phyloP scores from a whole-genome alignment of 1,140 invertebrate species.

The Drosophila arawakana region DNA sequence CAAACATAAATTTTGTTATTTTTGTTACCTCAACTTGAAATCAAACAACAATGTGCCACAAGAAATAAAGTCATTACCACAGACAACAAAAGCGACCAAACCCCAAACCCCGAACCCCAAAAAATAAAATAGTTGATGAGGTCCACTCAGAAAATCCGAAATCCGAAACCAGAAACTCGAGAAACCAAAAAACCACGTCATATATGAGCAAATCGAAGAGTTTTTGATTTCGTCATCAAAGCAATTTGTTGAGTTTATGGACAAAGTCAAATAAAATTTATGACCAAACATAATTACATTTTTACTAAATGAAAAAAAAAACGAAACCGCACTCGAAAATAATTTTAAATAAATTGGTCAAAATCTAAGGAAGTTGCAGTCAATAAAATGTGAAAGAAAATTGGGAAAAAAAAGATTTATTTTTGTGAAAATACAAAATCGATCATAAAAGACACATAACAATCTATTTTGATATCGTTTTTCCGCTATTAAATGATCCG shows the following conservation, averaged over 20 bases:
- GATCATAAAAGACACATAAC: conserved; percentile 52
- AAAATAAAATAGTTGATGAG: conserved; percentile 7
- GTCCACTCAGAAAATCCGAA: background rate
- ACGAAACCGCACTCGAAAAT: conserved; percentile 34
- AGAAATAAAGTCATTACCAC: conserved; percentile 74
- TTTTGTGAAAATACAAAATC: conserved; percentile 27
- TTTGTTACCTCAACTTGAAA: conserved; percentile 29
- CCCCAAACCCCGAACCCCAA: background rate
- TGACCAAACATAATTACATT: conserved; percentile 50
- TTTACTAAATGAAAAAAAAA: conserved; percentile 27
- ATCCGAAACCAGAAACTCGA: background rate
- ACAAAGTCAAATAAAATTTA: conserved; percentile 46
- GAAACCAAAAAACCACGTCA: conserved; percentile 23
- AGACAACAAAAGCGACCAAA: conserved; percentile 51
- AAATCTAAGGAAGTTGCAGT: conserved; percentile 21
- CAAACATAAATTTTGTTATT: conserved; percentile 13
- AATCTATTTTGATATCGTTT: conserved; percentile 75
- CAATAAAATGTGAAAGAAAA: conserved; percentile 38
- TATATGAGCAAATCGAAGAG: conserved; percentile 25
- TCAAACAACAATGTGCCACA: conserved; percentile 28
- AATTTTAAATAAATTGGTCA: conserved; percentile 22
- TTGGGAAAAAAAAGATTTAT: conserved; percentile 32
- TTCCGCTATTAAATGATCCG: conserved; percentile 26
- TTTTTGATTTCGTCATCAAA: conserved; percentile 40
- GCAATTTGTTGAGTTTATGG: conserved; percentile 12